A percentile compares a stretch with the other conserved stretches of the same genome.
Conservation (phyloP, 2,797 vertebrate species). For the Manis pentadactyla region DNA sequence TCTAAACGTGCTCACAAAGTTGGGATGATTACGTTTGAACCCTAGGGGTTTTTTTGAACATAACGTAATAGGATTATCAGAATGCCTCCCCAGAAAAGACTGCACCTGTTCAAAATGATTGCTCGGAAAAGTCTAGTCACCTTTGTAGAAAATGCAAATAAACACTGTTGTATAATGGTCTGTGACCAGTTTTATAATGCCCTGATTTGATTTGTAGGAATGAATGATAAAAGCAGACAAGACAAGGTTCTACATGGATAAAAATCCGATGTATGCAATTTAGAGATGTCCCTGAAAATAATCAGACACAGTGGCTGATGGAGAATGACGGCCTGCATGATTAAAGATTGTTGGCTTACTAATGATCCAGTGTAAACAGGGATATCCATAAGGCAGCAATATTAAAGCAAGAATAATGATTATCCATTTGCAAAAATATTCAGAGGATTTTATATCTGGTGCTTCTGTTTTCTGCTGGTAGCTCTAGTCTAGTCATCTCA, state of each 20-base stretch:
- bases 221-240: slow-evolving; percentile 65
- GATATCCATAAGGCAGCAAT: background rate
- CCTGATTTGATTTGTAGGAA: slow-evolving; percentile 79
- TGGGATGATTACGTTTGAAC: slow-evolving; percentile 39
- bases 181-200: slow-evolving; percentile 62
- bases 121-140: slow-evolving; percentile 76
- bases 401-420: slow-evolving; percentile 17
- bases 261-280: slow-evolving; percentile 65
- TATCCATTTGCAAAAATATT: background rate
- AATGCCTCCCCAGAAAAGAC: slow-evolving; percentile 36
- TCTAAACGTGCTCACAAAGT: background rate
- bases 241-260: background rate
- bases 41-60: background rate
- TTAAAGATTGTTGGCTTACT: slow-evolving; percentile 71
- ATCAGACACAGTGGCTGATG: slow-evolving; percentile 74
- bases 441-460: slow-evolving; percentile 46
- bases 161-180: slow-evolving; percentile 63
- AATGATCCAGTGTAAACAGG: slow-evolving; percentile 62
- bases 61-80: slow-evolving; percentile 49
- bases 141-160: slow-evolving; percentile 77
- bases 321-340: background rate
- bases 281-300: slow-evolving; percentile 65
- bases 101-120: slow-evolving; percentile 78
- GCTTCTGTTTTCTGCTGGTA: background rate
- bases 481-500: background rate